Conservation (phyloP, 2,797 vertebrate genomes). For the Spheniscus humboldti region DNA sequence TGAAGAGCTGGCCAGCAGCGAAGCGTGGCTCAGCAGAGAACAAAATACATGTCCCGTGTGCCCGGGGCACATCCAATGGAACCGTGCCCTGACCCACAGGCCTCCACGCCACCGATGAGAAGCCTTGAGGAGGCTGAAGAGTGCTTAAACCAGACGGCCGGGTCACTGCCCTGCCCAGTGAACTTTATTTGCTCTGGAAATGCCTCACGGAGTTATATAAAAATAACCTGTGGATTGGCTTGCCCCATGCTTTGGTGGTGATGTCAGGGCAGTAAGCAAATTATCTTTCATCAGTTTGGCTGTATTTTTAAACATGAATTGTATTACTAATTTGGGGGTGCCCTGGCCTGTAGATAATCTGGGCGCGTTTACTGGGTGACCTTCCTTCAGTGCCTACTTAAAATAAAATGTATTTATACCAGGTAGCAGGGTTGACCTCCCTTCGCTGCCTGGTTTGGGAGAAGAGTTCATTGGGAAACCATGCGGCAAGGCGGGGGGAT, state of each 20-base stretch:
- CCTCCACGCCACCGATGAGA: neutral
- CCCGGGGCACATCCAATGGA: neutral
- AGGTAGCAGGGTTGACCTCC: conserved; percentile 3
- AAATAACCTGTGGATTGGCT: conserved; percentile 47
- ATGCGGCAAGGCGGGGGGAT: neutral
- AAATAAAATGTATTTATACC: conserved; percentile 64
- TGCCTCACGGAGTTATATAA: conserved; percentile 6
- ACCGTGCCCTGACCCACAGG: neutral
- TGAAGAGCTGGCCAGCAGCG: rapidly evolving
- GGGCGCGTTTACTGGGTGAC: conserved; percentile 43
- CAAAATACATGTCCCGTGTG: neutral
- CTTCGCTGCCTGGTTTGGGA: neutral
- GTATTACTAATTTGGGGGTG: conserved; percentile 64
- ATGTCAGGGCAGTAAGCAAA: conserved; percentile 53
- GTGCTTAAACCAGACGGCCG: neutral
- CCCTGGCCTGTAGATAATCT: conserved; percentile 48
- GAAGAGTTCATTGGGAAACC: neutral
- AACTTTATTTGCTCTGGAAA: conserved; percentile 53
- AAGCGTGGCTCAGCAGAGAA: neutral
- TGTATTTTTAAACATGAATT: conserved; percentile 65
- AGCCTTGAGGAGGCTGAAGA: neutral
- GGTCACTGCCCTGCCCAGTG: conserved; percentile 14
- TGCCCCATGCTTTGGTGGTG: conserved; percentile 42
- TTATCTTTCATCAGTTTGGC: conserved; percentile 54
- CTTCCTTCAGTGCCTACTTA: conserved; percentile 27